Conservation (phyloP, 2,113 vertebrate species). For the Calypte anna region DNA sequence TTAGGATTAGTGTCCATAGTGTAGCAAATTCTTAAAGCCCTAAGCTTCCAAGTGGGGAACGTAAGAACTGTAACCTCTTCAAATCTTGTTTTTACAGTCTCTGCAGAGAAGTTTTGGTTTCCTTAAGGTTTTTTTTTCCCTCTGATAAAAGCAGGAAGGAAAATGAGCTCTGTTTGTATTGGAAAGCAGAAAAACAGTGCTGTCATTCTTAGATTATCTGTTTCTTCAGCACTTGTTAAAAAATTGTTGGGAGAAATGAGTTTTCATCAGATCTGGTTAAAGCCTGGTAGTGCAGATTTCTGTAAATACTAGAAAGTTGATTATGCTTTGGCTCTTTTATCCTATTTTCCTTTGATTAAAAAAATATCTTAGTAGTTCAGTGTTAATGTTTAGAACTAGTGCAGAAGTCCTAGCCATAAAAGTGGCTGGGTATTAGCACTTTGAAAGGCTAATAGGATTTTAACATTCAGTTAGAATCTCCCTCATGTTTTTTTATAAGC, state of each 20-base stretch:
- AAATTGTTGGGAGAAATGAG: background rate
- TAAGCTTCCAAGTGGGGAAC: background rate
- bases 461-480: background rate
- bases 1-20: background rate
- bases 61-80: background rate
- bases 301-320: background rate
- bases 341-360: background rate
- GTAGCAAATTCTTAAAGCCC: background rate
- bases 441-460: background rate
- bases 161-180: background rate
- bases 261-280: background rate
- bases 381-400: background rate
- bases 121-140: background rate
- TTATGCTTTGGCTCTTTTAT: background rate
- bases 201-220: background rate
- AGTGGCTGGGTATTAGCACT: background rate
- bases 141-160: background rate
- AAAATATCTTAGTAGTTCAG: too few species aligned
- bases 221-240: background rate
- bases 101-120: background rate
- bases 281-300: background rate
- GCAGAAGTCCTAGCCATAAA: background rate
- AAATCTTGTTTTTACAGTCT: constrained; percentile 29
- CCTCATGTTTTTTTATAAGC: background rate
- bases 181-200: background rate